Evolutionary conservation across 2,888 invertebrate genomes (phyloP), one percentile per base, ranked within the genome.

Genomic region (Heliconius charithonia): DNA sequence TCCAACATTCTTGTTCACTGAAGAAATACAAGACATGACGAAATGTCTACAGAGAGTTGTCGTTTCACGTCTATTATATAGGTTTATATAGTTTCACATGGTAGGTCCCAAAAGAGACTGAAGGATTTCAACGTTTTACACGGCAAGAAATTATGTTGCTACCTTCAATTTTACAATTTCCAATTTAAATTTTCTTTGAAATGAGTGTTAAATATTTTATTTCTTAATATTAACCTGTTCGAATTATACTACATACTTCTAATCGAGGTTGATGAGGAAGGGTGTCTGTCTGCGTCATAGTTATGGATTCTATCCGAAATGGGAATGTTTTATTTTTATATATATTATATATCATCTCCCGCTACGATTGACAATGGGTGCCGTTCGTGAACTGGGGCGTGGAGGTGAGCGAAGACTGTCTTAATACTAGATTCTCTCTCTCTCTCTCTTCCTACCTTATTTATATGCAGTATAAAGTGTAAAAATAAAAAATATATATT

Each of bases 21-120:
- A 41, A 65, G 41, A 74, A 74, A 74, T 72, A 59, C 37, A 29
- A 27, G 29, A 32, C 71, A 77, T 77, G 62, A 71, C 7, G 45
- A 63, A 71, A 25, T 16, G 56, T 77, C 77, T 65, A 19, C 65
- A 7, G 25, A 65, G 51, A 16, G 51, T 62, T 65, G 71, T 72
- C 41, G n/a, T 27, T 59, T 25, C 22, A 37, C 25, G 25, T 27
- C 9, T 56, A 22, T 41, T 59, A 59, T 65, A 59, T 13, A 29
- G 63, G 51, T 32, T n/a, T 62, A 72, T 66, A 65, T 59, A 65
- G 37, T 41, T 59, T 73, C 41, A 37, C 22, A 66, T 29, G 6
- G 37, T 77, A 59, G 6, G 37, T 77, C 59, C 27, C 27, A 25
- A 56, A 59, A n/a, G n/a, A 59, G 32, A 72, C 56, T 37, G 29